Base-by-base conservation (phyloP, 2,797 vertebrate species). In the Hoplostethus atlanticus region DNA sequence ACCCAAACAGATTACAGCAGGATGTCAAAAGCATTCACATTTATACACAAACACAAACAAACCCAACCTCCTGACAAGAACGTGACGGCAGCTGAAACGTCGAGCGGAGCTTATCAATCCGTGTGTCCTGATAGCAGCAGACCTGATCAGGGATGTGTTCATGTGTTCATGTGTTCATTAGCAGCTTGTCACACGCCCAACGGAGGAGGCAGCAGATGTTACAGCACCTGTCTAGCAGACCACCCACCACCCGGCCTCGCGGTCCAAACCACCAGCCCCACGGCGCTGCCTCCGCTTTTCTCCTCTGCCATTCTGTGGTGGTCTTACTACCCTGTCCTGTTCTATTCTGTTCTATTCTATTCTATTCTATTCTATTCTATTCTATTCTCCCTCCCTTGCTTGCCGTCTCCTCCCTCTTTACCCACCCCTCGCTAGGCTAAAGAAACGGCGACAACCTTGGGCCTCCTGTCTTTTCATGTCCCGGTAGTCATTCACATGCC, bases 171-270 rank as follows among this genome's bases (percentile, higher is more conserved):
- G 87, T 91, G 93, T 92, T 94, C 94, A 94, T 94, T 94, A 94
- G 92, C 85, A 87, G 84, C 82, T 82, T 85, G 86, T 91, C 90
- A 88, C 82, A 82, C 87, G 61, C 78, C 80, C 87, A 91, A 91
- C 76, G 77, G 86, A 91, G 91, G 83, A 90, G 86, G 87, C 92
- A 94, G 92, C 95, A 95, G 94, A 95, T 95, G 94, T 94, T 94
- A 65, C 85, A 84, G 92, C 94, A 95, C 94, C 95, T 95, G 94
- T 94, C 92, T 73, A 64, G 64, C 87, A 40, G 88, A 92, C 90
- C 93, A 85, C 93, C 93, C 91, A 85, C 89, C 88, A 84, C 79
- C 87, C 84, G 67, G 77, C 84, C 73, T 73, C 71, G 58, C 71
- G 6, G 84, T 73, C 90, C 84, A 79, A 79, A 83, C 79, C 70